These are phyloP conservation scores for Plebejus argus DNA, from an alignment of 2,888 invertebrate genomes.

Conservation along the genomic window DNA sequence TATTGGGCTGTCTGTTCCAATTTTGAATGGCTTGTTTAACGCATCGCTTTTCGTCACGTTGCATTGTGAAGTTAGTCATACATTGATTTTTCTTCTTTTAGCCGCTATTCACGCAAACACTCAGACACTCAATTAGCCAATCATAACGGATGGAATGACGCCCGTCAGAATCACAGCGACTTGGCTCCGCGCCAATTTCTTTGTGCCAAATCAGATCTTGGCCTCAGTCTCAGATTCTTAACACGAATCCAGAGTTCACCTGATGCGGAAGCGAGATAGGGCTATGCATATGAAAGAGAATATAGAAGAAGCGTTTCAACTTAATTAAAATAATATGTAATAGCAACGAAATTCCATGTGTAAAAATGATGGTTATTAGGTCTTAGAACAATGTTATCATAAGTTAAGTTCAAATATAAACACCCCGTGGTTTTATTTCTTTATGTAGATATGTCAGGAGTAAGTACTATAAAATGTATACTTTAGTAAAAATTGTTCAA, in stretches of 20 bases:
- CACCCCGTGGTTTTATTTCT: neutral
- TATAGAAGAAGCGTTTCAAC: neutral
- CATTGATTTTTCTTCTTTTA: neutral
- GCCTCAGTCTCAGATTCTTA: conserved; percentile 18
- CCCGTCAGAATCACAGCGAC: neutral
- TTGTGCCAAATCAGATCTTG: conserved; percentile 28
- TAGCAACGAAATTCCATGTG: neutral
- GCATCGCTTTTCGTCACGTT: too few relatives aligned
- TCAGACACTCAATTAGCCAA: conserved; percentile 12
- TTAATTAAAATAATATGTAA: neutral
- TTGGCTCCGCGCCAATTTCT: conserved; percentile 9
- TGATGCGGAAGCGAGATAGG: neutral
- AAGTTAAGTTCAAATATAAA: neutral
- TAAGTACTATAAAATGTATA: too few relatives aligned
- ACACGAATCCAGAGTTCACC: neutral
- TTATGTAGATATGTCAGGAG: neutral
- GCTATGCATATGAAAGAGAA: neutral
- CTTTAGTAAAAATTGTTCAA: too few relatives aligned
- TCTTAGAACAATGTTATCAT: neutral
- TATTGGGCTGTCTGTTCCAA: too few relatives aligned
- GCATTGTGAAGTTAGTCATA: neutral
- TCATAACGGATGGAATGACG: conserved; percentile 10
- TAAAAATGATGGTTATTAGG: neutral
- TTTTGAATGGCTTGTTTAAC: too few relatives aligned
- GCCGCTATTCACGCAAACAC: neutral